Base-by-base conservation (phyloP, 2,797 vertebrate genomes). In the Columba guinea region DNA sequence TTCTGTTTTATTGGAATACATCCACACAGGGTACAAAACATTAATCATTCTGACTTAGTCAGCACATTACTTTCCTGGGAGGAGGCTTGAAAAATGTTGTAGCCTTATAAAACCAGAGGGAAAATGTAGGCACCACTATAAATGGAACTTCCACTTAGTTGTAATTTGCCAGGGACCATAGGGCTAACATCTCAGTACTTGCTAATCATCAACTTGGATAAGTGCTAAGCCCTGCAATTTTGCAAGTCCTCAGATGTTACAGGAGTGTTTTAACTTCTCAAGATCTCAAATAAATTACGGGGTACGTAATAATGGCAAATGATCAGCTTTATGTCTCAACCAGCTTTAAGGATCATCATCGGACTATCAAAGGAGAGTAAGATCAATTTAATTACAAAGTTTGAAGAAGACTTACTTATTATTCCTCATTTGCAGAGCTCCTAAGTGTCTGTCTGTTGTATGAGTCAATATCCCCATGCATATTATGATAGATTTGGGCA, bases 321-420 rank as follows among this genome's bases (percentile, higher is more conserved):
- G 27, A 94, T 83, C 87, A 88, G 49, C 70, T 91, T 78, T 84
- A 46, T 68, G 80, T 64, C 60, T 96, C 90, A 94, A 77, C 52
- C 60, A 68, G 77, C 28, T 89, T 95, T 94, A 88, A 63, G 80
- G 93, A 84, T 73, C 85, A 89, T 78, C 85, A 74, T 23, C 30
- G 92, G 74, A 79, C 70, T 85, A 90, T 56, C 9, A 39, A 60
- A 87, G 37, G 32, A 83, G 10, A 84, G 55, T 63, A 87, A 80
- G 49, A 93, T 91, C 80, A 92, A 92, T 92, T 92, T 95, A 93
- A 94, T 96, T 93, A 63, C 56, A 53, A 91, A 91, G 60, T 77
- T 58, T 92, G 77, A 79, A 84, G 52, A 74, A 67, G 52, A 63
- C 51, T 73, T 77, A 69, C 71, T 93, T 91, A 89, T 84, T 95